Evolutionary conservation across 2,797 vertebrate species (phyloP).

Genomic region (Apogon hyalosoma): DNA sequence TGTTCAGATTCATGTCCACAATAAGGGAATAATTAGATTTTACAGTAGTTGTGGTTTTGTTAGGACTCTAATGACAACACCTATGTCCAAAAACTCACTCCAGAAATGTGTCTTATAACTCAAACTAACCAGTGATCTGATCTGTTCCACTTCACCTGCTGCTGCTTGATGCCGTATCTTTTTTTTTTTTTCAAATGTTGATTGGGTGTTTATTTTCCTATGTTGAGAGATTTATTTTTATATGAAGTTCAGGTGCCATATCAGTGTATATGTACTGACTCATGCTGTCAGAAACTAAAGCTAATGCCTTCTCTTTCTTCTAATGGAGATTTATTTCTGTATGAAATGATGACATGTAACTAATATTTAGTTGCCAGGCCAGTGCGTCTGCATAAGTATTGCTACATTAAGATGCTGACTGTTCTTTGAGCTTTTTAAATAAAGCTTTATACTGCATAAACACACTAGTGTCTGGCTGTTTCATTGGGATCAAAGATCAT

Average conservation of each 20-base stretch:
- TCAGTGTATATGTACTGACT: slow-evolving; percentile 88
- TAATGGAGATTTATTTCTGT: slow-evolving; percentile 71
- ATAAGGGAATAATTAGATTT: too few relatives aligned
- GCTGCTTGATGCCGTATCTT: slow-evolving; percentile 29
- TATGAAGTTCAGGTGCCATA: slow-evolving; percentile 85
- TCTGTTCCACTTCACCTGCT: slow-evolving; percentile 20
- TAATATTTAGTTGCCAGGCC: slow-evolving; percentile 89
- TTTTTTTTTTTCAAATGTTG: slow-evolving; percentile 31
- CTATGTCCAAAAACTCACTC: slow-evolving; percentile 10
- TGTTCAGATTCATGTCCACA: too few relatives aligned
- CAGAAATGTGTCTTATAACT: slow-evolving; percentile 16
- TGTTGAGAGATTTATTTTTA: slow-evolving; percentile 80
- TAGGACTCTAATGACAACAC: not conserved
- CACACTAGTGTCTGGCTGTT: not conserved
- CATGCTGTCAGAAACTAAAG: slow-evolving; percentile 71
- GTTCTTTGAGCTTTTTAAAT: slow-evolving; percentile 59
- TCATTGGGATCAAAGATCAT: not conserved
- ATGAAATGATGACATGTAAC: slow-evolving; percentile 82
- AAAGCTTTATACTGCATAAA: slow-evolving; percentile 44
- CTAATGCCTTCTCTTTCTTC: slow-evolving; percentile 47
- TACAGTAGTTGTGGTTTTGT: too few relatives aligned
- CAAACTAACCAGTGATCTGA: slow-evolving; percentile 1
- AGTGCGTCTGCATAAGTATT: slow-evolving; percentile 86
- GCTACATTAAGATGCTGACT: slow-evolving; percentile 60
- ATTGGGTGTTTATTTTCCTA: slow-evolving; percentile 62